Evolutionary conservation across 2,113 vertebrate genomes (phyloP).

Genomic region (Formicarius rufipectus): DNA sequence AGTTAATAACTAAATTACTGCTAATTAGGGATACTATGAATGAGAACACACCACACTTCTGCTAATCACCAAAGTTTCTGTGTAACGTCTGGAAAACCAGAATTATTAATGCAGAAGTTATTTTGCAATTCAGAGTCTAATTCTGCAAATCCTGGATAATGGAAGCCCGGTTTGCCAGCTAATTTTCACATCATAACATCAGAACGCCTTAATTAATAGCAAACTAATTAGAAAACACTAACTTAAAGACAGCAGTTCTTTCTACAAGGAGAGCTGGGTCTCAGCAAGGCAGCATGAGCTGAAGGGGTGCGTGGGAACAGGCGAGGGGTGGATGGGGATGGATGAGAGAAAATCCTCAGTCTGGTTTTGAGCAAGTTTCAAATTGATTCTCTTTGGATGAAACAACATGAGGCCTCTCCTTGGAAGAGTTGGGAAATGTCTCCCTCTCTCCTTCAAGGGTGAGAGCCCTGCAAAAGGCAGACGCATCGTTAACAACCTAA

Average conservation of each 20-base stretch:
- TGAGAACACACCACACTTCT: background rate
- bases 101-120: conserved; percentile 53
- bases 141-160: background rate
- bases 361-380: background rate
- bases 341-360: background rate
- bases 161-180: conserved; percentile 30
- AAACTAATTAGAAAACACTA: conserved; percentile 31
- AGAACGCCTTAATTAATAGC: conserved; percentile 36
- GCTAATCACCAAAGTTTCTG: conserved; percentile 31
- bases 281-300: background rate
- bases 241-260: background rate
- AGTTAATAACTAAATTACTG: conserved; percentile 6
- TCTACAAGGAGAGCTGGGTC: background rate
- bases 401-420: background rate
- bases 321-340: background rate
- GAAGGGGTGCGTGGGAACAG: background rate
- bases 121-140: conserved; percentile 41
- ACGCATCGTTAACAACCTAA: background rate
- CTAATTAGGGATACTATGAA: conserved; percentile 46
- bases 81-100: conserved; percentile 39
- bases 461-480: background rate
- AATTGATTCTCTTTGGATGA: background rate
- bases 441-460: background rate
- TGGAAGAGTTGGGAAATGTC: background rate
- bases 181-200: conserved; percentile 38